phyloP scores from a whole-genome alignment of 2,888 invertebrate species.

The Tillus elongatus region DNA sequence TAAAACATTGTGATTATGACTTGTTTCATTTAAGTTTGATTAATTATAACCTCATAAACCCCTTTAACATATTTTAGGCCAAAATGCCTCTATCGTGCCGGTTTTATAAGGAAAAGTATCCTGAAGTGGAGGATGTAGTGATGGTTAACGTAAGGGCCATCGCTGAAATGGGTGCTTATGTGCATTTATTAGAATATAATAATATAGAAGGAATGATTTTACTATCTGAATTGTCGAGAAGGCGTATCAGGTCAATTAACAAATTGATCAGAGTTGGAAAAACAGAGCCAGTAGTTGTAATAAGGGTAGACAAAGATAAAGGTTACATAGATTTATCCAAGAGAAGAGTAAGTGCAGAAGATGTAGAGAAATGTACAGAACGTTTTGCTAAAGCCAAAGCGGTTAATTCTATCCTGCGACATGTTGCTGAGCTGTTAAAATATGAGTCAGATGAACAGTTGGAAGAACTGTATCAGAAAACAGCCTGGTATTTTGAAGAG shows the following conservation, averaged over 20 bases:
- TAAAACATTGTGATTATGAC: no score
- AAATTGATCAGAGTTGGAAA: conserved; percentile 97
- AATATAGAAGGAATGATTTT: conserved; percentile 99
- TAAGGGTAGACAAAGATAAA: conserved; percentile 98
- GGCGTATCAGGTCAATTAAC: conserved; percentile 98
- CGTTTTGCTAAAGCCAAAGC: conserved; percentile 97
- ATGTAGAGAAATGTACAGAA: conserved; percentile 97
- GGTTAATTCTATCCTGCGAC: conserved; percentile 93
- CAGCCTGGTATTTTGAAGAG: conserved; percentile 97
- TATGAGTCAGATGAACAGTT: conserved; percentile 87
- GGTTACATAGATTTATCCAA: conserved; percentile 99
- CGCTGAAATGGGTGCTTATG: conserved; percentile 99
- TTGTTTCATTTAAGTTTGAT: no score
- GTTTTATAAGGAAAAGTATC: conserved; percentile 95
- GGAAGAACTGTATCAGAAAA: conserved; percentile 90
- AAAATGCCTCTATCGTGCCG: conserved; percentile 89
- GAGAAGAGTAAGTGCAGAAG: conserved; percentile 94
- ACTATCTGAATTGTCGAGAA: conserved; percentile 91
- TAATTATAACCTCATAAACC: not conserved
- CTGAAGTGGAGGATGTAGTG: conserved; percentile 98
- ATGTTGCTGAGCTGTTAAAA: conserved; percentile 89
- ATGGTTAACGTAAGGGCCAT: conserved; percentile 98
- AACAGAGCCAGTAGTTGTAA: conserved; percentile 98
- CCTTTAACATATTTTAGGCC: conserved; percentile 18
- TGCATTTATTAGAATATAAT: conserved; percentile 94